Base-by-base conservation (phyloP, 2,797 vertebrate genomes). In the Sternarchorhynchus goeldii region DNA sequence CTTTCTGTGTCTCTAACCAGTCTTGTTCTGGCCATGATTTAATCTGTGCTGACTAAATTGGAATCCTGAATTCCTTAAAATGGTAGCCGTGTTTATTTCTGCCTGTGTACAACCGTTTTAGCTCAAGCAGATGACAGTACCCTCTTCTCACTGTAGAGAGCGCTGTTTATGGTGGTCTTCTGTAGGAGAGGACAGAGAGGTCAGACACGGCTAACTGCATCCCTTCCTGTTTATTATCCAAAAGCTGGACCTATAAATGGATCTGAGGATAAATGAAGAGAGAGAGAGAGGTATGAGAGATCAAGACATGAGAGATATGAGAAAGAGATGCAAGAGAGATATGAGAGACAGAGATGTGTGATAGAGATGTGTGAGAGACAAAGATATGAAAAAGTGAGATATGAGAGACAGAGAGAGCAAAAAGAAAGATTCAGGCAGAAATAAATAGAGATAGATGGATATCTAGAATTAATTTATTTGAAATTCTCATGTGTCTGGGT, bases 201-300 rank as follows among this genome's bases (percentile, higher is more conserved):
- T 59, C 66, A 0, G 39, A 59, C 66, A 20, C 36, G 53, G 34
- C 36, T 74, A 63, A 73, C 18, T 67, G 59, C 56, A 67, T 74
- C 45, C 39, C 16, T 17, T 67, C 70, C 73, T 64, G 67, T 79
- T 74, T 64, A 79, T 73, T 73, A 67, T 74, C 71, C 77, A 74
- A 75, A 32, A 74, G 55, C 64, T 74, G 78, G 16, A 17, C 20
- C 56, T 79, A 41, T 41, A 41, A 41, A 36, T 73, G 25, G 36
- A 55, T 67, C 70, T 60, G 34, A 69, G 56, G 41, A 63, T 17
- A 32, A 32, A 73, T 32, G 34, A 29, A 71, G 56, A 31, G 77
- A 74, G 50, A 68, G 29, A 56, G 60, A 63, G 59, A 73, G 10
- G 36, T 6, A 14, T n/a, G 20, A 25, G 32, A n/a, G 7, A 17